These are phyloP conservation scores for Linnaemya vulpina DNA, from an alignment of 2,888 invertebrate genomes.

Conservation along the genomic window DNA sequence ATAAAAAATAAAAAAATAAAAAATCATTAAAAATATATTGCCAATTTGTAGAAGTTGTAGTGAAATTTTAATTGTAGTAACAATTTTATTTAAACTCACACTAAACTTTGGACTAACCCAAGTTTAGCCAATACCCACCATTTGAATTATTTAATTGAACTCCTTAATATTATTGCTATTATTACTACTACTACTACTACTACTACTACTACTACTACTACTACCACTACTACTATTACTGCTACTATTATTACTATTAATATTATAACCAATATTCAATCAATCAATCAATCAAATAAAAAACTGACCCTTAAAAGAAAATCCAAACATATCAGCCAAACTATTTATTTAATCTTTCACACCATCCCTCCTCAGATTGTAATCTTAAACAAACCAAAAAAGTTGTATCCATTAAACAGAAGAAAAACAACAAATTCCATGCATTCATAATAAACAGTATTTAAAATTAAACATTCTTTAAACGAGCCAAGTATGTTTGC, in stretches of 20 bases:
- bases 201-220: slow-evolving; percentile 24
- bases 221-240: slow-evolving; percentile 15
- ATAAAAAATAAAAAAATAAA: neutral
- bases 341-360: slow-evolving; percentile 37
- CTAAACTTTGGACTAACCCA: slow-evolving; percentile 52
- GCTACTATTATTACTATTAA: slow-evolving; percentile 18
- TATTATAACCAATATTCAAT: slow-evolving; percentile 47
- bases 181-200: slow-evolving; percentile 48
- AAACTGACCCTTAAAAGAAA: slow-evolving; percentile 68
- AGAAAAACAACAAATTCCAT: slow-evolving; percentile 10
- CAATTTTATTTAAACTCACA: slow-evolving; percentile 66
- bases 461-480: slow-evolving; percentile 4
- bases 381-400: neutral
- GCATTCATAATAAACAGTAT: slow-evolving; percentile 20
- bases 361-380: neutral
- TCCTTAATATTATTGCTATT: slow-evolving; percentile 58
- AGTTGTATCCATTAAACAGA: neutral
- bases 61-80: slow-evolving; percentile 68
- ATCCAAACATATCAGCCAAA: slow-evolving; percentile 40
- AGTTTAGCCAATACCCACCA: slow-evolving; percentile 61
- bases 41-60: slow-evolving; percentile 67
- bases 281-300: slow-evolving; percentile 62
- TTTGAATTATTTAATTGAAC: slow-evolving; percentile 58
- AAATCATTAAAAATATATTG: slow-evolving; percentile 23
- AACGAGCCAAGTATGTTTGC: slow-evolving; percentile 14